phyloP scores from a whole-genome alignment of 2,797 vertebrate genomes.

The Epinephelus malabaricus region DNA sequence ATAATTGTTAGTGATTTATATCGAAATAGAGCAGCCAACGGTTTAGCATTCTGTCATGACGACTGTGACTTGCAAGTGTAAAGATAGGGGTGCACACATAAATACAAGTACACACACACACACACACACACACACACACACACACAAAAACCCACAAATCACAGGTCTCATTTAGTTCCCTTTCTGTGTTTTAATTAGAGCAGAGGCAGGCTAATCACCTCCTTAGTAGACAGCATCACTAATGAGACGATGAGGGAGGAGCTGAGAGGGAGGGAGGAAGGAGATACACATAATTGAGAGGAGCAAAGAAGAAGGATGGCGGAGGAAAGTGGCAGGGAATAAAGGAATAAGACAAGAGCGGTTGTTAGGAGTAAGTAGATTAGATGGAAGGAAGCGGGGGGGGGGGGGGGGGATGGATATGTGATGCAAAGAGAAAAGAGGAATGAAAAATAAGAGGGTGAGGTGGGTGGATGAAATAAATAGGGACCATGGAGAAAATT shows the following conservation, averaged over 20 bases:
- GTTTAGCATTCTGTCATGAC: conserved; percentile 25
- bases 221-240: conserved; percentile 82
- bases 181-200: conserved; percentile 84
- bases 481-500: conserved; percentile 54
- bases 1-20: conserved; percentile 43
- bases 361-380: conserved; percentile 72
- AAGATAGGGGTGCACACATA: conserved; percentile 24
- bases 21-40: conserved; percentile 32
- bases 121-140: background rate
- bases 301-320: conserved; percentile 49
- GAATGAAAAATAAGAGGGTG: conserved; percentile 21
- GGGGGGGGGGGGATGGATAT: conserved; percentile 3
- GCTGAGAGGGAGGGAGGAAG: conserved; percentile 56
- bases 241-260: conserved; percentile 81
- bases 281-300: conserved; percentile 67
- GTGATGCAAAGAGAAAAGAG: conserved; percentile 27
- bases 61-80: conserved; percentile 8
- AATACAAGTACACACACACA: background rate
- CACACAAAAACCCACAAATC: conserved; percentile 64
- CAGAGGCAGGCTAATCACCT: conserved; percentile 81
- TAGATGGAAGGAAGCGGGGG: conserved; percentile 43
- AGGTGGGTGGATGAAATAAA: conserved; percentile 67
- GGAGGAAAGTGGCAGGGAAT: conserved; percentile 56
- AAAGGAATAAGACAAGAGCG: conserved; percentile 67
- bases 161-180: conserved; percentile 80